phyloP scores from a whole-genome alignment of 2,113 vertebrate species.

The Odontesthes bonariensis region DNA sequence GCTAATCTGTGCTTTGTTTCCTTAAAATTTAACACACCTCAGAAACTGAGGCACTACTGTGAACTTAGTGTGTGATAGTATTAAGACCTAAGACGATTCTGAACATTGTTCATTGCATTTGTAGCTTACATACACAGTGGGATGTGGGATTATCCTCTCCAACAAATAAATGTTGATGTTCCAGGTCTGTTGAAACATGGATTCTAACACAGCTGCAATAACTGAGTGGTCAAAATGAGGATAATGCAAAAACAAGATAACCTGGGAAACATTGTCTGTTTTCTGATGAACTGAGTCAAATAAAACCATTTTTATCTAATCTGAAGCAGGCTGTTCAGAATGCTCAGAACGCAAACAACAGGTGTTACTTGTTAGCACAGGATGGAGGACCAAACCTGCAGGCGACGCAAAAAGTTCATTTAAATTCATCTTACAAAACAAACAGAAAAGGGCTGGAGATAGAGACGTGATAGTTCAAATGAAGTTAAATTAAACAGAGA shows the following conservation, averaged over 20 bases:
- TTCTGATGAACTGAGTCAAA: constrained; percentile 16
- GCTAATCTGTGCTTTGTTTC: not conserved
- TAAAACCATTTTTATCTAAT: constrained; percentile 6
- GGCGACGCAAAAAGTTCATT: no score
- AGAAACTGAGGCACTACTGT: constrained; percentile 14
- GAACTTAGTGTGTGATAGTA: not conserved
- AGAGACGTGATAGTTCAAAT: no score
- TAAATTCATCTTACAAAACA: no score
- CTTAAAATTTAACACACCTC: not conserved
- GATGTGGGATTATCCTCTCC: no score
- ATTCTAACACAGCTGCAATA: no score
- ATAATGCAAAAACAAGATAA: no score
- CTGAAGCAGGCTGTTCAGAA: constrained; percentile 30
- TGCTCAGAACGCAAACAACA: constrained; percentile 15
- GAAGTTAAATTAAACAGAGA: no score
- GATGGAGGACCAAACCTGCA: no score
- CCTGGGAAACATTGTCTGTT: constrained; percentile 18
- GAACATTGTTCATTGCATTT: constrained; percentile 18
- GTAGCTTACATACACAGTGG: not conserved
- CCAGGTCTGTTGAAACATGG: not conserved
- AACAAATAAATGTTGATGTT: not conserved
- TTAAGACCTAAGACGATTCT: not conserved
- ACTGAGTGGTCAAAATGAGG: no score
- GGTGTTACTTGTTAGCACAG: not conserved
- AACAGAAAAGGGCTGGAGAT: no score